phyloP scores from a whole-genome alignment of 2,113 vertebrate species.

The Podilymbus podiceps region DNA sequence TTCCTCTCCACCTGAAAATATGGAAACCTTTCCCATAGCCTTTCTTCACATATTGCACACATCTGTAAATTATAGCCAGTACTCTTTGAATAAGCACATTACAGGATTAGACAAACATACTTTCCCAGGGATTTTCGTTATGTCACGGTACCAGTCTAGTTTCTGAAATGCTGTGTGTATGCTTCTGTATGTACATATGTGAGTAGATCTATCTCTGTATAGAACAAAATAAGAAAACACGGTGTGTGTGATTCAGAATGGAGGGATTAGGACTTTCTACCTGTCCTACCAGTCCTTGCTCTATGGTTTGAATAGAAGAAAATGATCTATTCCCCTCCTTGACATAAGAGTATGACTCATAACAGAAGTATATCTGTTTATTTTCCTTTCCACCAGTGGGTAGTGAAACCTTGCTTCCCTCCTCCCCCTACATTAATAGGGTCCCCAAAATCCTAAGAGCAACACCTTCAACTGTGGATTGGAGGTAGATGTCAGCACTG shows the following conservation, averaged over 20 bases:
- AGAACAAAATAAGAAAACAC: not conserved
- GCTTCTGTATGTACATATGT: not conserved
- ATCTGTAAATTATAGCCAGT: not conserved
- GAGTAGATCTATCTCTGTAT: not conserved
- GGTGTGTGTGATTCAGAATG: accelerated
- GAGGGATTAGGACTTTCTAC: not conserved
- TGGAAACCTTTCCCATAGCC: not conserved
- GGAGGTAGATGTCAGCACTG: not conserved
- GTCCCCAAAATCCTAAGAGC: not conserved
- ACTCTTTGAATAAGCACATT: not conserved
- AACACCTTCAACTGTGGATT: not conserved
- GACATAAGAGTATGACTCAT: not conserved
- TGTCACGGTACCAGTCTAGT: not conserved
- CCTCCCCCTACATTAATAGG: not conserved
- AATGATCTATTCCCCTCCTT: not conserved
- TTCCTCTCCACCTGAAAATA: not conserved
- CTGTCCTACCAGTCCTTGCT: not conserved
- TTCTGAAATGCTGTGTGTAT: not conserved
- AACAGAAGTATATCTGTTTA: not conserved
- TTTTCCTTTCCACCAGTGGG: not conserved
- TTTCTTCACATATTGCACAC: not conserved
- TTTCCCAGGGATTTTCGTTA: not conserved
- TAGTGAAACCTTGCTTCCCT: not conserved
- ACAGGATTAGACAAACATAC: not conserved
- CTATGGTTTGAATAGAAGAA: not conserved